Percentiles rank a stretch among this genome's conserved stretches.
Conservation (phyloP, 1,140 invertebrate species). For the Melitaea cinxia region DNA sequence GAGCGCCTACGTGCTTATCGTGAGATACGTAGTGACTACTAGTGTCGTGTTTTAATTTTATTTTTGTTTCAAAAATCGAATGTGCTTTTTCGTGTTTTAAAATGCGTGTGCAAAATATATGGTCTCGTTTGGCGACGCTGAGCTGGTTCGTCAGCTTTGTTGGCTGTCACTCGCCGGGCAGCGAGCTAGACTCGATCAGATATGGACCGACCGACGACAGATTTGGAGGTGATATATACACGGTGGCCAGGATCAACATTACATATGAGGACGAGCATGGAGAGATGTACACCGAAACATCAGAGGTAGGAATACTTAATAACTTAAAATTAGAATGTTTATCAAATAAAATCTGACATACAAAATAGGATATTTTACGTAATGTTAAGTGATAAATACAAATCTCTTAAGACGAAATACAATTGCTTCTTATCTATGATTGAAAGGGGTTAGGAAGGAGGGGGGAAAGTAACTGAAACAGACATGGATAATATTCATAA, state of each 20-base stretch:
- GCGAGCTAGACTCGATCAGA: conserved; percentile 61
- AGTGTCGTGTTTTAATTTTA: conserved; percentile 43
- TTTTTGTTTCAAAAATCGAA: conserved; percentile 41
- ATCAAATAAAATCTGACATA: too few species aligned
- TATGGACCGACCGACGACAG: conserved; percentile 63
- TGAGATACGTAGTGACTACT: conserved; percentile 35
- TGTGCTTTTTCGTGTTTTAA: conserved; percentile 47
- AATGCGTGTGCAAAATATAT: conserved; percentile 65
- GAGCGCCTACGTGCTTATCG: conserved; percentile 45
- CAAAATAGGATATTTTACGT: too few species aligned
- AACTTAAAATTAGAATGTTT: too few species aligned
- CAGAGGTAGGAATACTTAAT: conserved; percentile 70
- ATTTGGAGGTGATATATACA: conserved; percentile 59
- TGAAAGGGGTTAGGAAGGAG: too few species aligned
- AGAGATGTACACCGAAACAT: conserved; percentile 61
- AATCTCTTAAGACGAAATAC: too few species aligned
- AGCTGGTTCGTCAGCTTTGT: conserved; percentile 61
- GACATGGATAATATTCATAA: too few species aligned
- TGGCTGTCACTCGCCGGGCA: conserved; percentile 62
- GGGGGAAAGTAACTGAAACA: too few species aligned
- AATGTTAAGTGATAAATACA: too few species aligned
- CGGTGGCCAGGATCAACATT: conserved; percentile 68
- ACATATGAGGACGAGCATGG: conserved; percentile 72
- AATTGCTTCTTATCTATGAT: too few species aligned
- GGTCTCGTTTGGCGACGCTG: conserved; percentile 60